A percentile compares a stretch with the other conserved stretches of the same genome.
These are phyloP conservation scores for Epistrophella euchroma DNA, from an alignment of 2,888 invertebrate species.

Conservation along the genomic window DNA sequence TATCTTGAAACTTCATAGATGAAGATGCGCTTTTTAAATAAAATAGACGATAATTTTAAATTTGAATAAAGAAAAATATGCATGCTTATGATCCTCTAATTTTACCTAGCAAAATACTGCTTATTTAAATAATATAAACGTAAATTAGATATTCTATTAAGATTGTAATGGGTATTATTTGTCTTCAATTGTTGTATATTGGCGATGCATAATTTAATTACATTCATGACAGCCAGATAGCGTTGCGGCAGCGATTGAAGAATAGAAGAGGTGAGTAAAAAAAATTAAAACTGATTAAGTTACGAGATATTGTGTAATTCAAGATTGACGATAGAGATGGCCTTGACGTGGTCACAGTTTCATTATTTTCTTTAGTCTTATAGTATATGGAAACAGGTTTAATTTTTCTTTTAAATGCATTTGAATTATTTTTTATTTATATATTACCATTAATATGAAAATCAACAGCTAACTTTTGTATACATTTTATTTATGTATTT, in stretches of 20 bases:
- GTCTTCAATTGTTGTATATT: not conserved
- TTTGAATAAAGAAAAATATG: too few species aligned
- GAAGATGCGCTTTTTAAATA: too few species aligned
- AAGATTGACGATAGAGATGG: conserved; percentile 54
- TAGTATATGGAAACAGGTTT: conserved; percentile 1
- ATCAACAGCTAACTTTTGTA: too few species aligned
- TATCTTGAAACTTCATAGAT: too few species aligned
- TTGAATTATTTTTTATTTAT: not conserved
- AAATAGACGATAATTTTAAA: too few species aligned
- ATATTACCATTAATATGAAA: too few species aligned
- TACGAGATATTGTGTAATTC: conserved; percentile 59
- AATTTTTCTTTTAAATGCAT: not conserved
- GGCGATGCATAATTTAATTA: conserved; percentile 21
- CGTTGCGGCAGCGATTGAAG: conserved; percentile 19
- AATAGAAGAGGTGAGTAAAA: conserved; percentile 1
- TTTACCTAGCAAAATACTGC: too few species aligned
- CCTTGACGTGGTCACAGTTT: conserved; percentile 49
- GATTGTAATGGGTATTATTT: not conserved
- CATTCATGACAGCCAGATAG: not conserved
- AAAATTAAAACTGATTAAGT: conserved; percentile 56
- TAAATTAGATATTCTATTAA: not conserved
- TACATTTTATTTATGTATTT: not conserved
- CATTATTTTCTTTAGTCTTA: not conserved
- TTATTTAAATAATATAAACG: too few species aligned
- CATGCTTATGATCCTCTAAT: too few species aligned